Conservation (phyloP, 1,140 invertebrate species). For the Pseudomyrmex pallidus region DNA sequence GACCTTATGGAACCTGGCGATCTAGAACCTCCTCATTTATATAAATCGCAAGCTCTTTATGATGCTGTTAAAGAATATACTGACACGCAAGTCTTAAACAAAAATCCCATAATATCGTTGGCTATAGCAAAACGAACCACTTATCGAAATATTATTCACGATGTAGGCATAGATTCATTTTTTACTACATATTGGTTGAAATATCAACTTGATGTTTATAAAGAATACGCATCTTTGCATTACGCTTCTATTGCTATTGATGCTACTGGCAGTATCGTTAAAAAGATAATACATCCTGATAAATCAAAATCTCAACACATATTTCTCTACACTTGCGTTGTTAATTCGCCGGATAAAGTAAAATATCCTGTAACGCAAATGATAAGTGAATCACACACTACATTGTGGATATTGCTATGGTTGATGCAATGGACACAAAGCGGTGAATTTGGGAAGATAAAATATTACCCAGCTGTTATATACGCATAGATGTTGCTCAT, state of each 20-base stretch:
- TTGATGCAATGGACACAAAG: conserved; percentile 63
- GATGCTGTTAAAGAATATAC: neutral
- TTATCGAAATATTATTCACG: conserved; percentile 22
- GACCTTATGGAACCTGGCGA: conserved; percentile 4
- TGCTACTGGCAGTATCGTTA: conserved; percentile 22
- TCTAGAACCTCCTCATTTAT: conserved; percentile 11
- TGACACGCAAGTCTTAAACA: conserved; percentile 9
- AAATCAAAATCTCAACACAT: conserved; percentile 23
- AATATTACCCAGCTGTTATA: neutral
- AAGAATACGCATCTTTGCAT: neutral
- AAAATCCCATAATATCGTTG: conserved; percentile 22
- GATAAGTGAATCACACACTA: conserved; percentile 49
- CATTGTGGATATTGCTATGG: conserved; percentile 46
- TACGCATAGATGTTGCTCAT: conserved; percentile 13
- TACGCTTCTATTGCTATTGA: conserved; percentile 18
- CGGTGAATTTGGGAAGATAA: conserved; percentile 34
- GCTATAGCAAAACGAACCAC: neutral
- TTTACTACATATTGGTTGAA: conserved; percentile 39
- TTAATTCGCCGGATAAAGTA: neutral
- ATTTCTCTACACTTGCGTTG: conserved; percentile 19
- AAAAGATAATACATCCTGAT: conserved; percentile 3
- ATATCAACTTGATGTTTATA: conserved; percentile 28
- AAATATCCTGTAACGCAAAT: conserved; percentile 55
- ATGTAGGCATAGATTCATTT: conserved; percentile 12
- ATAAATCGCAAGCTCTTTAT: conserved; percentile 7